Evolutionary conservation across 2,797 vertebrate genomes (phyloP).

Genomic region (Adrianichthys oophorus): DNA sequence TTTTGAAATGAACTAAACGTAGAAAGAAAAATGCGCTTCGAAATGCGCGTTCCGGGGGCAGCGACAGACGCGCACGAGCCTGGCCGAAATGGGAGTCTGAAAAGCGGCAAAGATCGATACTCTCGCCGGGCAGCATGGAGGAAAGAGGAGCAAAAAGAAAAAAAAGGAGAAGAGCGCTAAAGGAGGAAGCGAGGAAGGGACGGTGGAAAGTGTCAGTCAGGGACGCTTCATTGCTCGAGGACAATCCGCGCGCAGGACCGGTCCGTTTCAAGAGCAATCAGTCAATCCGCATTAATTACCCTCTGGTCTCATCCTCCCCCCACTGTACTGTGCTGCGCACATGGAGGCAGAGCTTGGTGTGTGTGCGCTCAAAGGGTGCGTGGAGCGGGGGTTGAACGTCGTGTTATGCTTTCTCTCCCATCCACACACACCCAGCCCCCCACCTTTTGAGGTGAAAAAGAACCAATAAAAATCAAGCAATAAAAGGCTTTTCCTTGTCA

Average conservation of each 20-base stretch:
- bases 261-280: conserved; percentile 89
- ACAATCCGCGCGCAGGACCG: conserved; percentile 82
- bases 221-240: conserved; percentile 78
- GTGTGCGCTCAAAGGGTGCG: conserved; percentile 8
- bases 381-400: conserved; percentile 6
- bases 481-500: conserved; percentile 75
- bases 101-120: conserved; percentile 11
- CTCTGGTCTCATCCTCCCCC: conserved; percentile 11
- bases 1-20: background rate
- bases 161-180: background rate
- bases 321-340: conserved; percentile 62
- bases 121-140: conserved; percentile 2
- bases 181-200: conserved; percentile 51
- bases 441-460: conserved; percentile 71
- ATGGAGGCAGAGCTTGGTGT: conserved; percentile 39
- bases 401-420: conserved; percentile 45
- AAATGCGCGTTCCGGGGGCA: background rate
- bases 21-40: background rate
- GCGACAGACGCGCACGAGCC: background rate
- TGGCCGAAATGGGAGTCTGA: conserved; percentile 3
- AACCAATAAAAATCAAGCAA: conserved; percentile 73
- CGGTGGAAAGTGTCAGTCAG: conserved; percentile 79
- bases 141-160: conserved; percentile 8
- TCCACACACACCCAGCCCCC: conserved; percentile 47
- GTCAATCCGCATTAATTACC: conserved; percentile 88